A percentile compares a stretch with the other conserved stretches of the same genome.
These are phyloP conservation scores for Motacilla tschutschensis DNA, from an alignment of 2,113 vertebrate species.

Conservation along the genomic window DNA sequence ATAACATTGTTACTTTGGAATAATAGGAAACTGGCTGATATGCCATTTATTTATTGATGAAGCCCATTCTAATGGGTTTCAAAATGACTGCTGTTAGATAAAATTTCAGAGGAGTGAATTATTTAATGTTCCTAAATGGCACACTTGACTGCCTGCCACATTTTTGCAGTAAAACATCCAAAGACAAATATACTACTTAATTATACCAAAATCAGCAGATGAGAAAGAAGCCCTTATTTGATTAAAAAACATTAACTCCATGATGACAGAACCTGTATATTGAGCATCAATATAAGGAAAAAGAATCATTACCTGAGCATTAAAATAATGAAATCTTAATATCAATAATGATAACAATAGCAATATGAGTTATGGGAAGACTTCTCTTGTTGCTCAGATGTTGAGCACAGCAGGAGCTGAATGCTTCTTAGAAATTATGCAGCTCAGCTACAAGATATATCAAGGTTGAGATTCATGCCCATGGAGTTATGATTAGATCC, in stretches of 20 bases:
- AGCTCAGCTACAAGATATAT: not conserved
- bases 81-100: slow-evolving; percentile 27
- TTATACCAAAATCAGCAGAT: not conserved
- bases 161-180: slow-evolving; percentile 12
- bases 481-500: not conserved
- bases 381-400: not conserved
- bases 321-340: not conserved
- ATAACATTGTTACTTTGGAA: not conserved
- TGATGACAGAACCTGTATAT: not conserved
- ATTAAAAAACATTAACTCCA: not conserved
- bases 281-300: not conserved
- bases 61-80: slow-evolving; percentile 6
- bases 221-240: not conserved
- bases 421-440: not conserved
- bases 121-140: slow-evolving; percentile 35
- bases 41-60: slow-evolving; percentile 30
- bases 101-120: slow-evolving; percentile 36
- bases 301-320: not conserved
- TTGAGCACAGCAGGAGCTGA: not conserved
- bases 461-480: not conserved
- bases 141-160: slow-evolving; percentile 13
- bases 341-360: not conserved
- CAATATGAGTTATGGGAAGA: not conserved
- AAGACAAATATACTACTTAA: slow-evolving; percentile 6
- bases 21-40: not conserved